Base-by-base conservation (phyloP, 2,888 invertebrate genomes). In the Melinaea menophilus region DNA sequence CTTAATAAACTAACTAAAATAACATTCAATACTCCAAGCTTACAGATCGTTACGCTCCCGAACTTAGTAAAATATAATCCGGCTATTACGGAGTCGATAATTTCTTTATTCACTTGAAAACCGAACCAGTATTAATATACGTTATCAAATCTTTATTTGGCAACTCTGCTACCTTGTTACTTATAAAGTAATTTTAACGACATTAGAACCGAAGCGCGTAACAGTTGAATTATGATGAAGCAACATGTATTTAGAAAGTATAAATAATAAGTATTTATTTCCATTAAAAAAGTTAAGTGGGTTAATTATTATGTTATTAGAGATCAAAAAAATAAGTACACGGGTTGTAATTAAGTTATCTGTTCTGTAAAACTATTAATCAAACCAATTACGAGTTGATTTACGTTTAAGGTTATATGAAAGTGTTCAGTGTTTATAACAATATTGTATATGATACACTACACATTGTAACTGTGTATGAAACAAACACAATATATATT, bases 1-100 rank as follows among this genome's bases (percentile, higher is more conserved):
- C 22, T 22, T 22, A 22, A 22, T 22, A 22, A 22, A 22, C 22
- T 22, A 22, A 22, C 22, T 22, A 22, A 22, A 22, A 22, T 22
- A 22, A 41, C 7, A 9, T 3, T 41, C 11, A 41, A 86, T 72
- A 69, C 71, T 70, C 79, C 73, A 74, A 85, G 85, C 87, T 87
- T 87, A 87, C 71, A 76, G 73, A 76, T 79, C 79, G 81, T 86
- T 82, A 83, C 79, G 73, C 74, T 64, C 64, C 73, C 71, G 75
- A 79, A 81, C 86, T 82, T 86, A 86, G 79, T 77, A 80, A 84
- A 81, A 83, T 82, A 81, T 80, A 78, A 79, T 71, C 73, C 78
- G 69, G 76, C 79, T 79, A 75, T 84, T 84, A 82, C 76, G 64
- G 69, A 65, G 67, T 69, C 72, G 78, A 80, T 85, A 81, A 87